A percentile compares a stretch with the other conserved stretches of the same genome.
Evolutionary conservation across 2,113 vertebrate genomes (phyloP).

Genomic region (Morone chrysops): DNA sequence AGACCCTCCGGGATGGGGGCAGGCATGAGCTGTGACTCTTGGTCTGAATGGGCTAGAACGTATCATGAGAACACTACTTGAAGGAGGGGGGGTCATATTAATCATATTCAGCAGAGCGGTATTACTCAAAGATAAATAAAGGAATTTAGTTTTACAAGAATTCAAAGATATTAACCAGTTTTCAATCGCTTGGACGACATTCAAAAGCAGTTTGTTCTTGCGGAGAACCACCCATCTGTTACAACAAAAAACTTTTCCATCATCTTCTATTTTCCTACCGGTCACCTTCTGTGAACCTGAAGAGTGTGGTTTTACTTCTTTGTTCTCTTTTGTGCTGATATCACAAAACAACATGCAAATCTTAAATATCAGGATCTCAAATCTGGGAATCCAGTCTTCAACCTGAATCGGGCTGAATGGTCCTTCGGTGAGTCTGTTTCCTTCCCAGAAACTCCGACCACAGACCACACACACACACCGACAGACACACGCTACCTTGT

Average conservation of each 20-base stretch:
- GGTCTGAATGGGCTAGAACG: too few relatives aligned
- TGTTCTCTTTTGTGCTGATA: constrained; percentile 11
- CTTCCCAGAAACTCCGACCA: constrained; percentile 47
- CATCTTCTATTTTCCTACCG: neutral
- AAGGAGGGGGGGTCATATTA: too few relatives aligned
- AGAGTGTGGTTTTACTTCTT: constrained; percentile 19
- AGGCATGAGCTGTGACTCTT: too few relatives aligned
- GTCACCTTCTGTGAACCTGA: constrained; percentile 12
- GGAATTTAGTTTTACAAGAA: neutral
- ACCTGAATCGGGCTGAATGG: constrained; percentile 33
- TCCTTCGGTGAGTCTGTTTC: constrained; percentile 33
- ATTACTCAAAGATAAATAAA: neutral
- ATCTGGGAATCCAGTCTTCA: constrained; percentile 50
- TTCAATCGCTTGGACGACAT: neutral
- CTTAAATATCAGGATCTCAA: constrained; percentile 40
- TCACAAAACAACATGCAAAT: constrained; percentile 27
- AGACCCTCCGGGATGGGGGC: too few relatives aligned
- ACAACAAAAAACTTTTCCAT: neutral
- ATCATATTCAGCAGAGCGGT: too few relatives aligned
- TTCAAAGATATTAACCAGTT: neutral
- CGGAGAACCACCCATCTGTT: constrained; percentile 16
- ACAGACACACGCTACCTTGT: constrained; percentile 32
- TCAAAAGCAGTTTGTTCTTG: neutral
- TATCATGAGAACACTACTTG: too few relatives aligned
- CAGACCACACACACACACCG: constrained; percentile 67